Conservation (phyloP, 2,113 vertebrate genomes). For the Ceratotherium simum region DNA sequence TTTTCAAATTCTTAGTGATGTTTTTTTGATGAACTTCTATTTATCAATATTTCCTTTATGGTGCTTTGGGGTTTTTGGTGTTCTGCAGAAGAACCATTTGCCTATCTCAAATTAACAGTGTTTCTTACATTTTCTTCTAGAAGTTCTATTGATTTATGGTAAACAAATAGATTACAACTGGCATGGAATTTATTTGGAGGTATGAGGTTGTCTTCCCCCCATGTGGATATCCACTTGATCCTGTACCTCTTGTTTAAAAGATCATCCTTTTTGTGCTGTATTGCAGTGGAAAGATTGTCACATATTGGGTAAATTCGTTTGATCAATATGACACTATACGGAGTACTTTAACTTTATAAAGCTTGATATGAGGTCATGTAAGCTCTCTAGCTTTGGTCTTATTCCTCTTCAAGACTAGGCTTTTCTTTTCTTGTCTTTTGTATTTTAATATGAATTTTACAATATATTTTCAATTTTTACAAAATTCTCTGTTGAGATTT, state of each 20-base stretch:
- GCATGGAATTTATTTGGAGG: background rate
- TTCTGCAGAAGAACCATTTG: slow-evolving; percentile 8
- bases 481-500: background rate
- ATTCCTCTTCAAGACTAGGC: background rate
- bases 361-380: background rate
- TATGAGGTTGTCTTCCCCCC: background rate
- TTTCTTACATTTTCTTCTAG: background rate
- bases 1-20: background rate
- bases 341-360: background rate
- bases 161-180: background rate
- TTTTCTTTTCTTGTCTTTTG: background rate
- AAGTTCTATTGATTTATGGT: background rate
- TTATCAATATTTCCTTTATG: background rate
- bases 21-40: background rate
- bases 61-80: background rate
- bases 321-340: background rate
- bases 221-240: background rate
- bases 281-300: background rate
- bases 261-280: background rate
- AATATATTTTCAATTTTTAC: background rate
- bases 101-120: background rate
- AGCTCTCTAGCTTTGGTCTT: background rate
- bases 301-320: background rate
- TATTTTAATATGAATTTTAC: background rate
- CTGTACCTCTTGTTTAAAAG: background rate